Evolutionary conservation across 2,888 invertebrate species (phyloP), one percentile per base, ranked within the genome.

Genomic region (Eupeodes latifasciatus): DNA sequence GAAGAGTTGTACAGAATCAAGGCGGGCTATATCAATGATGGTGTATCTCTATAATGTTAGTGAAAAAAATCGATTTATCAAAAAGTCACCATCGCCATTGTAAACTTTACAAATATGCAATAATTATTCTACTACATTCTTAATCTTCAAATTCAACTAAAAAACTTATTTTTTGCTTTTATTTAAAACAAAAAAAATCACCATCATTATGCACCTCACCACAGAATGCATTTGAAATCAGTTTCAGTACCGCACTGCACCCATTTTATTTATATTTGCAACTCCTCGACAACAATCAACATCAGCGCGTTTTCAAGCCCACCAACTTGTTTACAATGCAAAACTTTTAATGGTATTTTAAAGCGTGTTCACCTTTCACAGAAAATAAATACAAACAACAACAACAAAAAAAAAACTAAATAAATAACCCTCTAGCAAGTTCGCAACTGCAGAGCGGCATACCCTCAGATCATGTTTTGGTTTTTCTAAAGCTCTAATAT

Each of bases 321-420:
- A 84, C 71, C 87, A 80, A 87, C 74, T 76, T 80, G 71, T 53
- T 76, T 59, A 61, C 69, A 16, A 67, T 67, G 75, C 40, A 71
- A 40, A 86, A 71, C 55, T 82, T 76, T 66, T 57, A 80, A 84
- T 87, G 87, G 44, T 80, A 87, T 80, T 84, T 76, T 66, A 49
- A 61, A 59, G 71, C 80, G 76, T 74, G 84, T 84, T 88, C 84
- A 87, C 87, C 84, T 87, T 84, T 87, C 59, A 51, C 36, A 84
- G 87, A 81, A 49, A 27, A 27, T 27, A 27, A 27, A 27, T 27
- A 27, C 27, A 27, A 1, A 1, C 27, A 27, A 27, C 27, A 27
- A 27, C 2, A 27, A 34, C 34, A 34, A 34, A 47, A 14, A 67
- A 53, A 69, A 40, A 36, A 71, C 47, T 82, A 82, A 64, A 71